Conservation (phyloP, 1,140 invertebrate genomes). For the Pemphigus obesinymphae region DNA sequence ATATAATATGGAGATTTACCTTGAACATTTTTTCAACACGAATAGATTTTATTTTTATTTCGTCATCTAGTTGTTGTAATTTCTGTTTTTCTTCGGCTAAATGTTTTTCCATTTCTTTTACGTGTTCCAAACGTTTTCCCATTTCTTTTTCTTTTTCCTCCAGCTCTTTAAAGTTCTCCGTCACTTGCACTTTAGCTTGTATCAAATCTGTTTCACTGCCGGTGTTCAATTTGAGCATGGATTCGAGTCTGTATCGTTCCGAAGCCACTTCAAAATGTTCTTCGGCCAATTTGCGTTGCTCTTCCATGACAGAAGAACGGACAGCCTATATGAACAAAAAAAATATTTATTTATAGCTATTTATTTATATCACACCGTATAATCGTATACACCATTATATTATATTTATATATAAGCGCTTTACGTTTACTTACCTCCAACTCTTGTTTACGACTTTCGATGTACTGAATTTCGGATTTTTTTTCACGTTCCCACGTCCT, state of each 20-base stretch:
- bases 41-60: slow-evolving; percentile 27
- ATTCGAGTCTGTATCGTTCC: slow-evolving; percentile 4
- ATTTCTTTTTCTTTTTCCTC: slow-evolving; percentile 22
- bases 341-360: too few species aligned
- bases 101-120: slow-evolving; percentile 13
- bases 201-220: not conserved
- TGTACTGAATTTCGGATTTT: slow-evolving; percentile 33
- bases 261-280: slow-evolving; percentile 27
- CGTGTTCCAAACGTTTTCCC: not conserved
- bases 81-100: not conserved
- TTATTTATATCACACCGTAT: too few species aligned
- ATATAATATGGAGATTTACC: not conserved
- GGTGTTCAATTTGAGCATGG: slow-evolving; percentile 2
- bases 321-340: not conserved
- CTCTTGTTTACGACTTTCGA: slow-evolving; percentile 20
- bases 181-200: slow-evolving; percentile 16
- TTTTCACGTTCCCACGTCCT: slow-evolving; percentile 22
- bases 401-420: too few species aligned
- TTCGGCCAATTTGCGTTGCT: slow-evolving; percentile 27
- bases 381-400: too few species aligned
- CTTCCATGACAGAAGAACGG: slow-evolving; percentile 21
- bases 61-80: not conserved
- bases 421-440: not conserved
- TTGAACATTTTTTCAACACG: slow-evolving; percentile 33
- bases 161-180: not conserved